phyloP scores from a whole-genome alignment of 37 sponge, comb jelly and placozoan species.

The Halichondria panicea region DNA sequence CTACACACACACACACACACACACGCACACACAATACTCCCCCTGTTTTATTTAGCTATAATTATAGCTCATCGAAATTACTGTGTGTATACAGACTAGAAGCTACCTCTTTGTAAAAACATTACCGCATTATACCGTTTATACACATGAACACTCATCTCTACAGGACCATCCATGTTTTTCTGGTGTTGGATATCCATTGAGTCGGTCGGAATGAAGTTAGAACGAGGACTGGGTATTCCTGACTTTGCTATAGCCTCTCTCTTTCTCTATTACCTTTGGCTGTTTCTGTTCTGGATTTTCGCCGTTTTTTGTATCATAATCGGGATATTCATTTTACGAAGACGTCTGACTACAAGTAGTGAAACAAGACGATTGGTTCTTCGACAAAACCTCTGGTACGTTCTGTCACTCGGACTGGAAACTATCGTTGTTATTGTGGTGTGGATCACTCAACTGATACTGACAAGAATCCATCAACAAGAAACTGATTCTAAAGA shows the following conservation, averaged over 20 bases:
- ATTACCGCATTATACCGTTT: background rate
- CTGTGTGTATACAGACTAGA: too few species aligned
- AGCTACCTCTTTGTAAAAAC: too few species aligned
- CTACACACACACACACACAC: background rate
- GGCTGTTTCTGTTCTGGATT: slow-evolving; percentile 39
- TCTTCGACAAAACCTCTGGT: slow-evolving; percentile 58
- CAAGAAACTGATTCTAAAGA: background rate
- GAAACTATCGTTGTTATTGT: slow-evolving; percentile 49
- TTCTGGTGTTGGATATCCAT: slow-evolving; percentile 80
- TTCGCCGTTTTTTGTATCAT: slow-evolving; percentile 47
- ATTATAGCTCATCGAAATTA: background rate
- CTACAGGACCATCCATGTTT: slow-evolving; percentile 82
- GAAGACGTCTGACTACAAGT: slow-evolving; percentile 41
- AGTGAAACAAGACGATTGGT: slow-evolving; percentile 67
- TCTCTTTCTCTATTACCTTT: slow-evolving; percentile 61
- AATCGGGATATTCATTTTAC: slow-evolving; percentile 30
- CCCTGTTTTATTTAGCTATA: background rate
- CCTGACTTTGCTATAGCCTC: slow-evolving; percentile 32
- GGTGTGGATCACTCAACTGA: slow-evolving; percentile 62
- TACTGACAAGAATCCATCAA: background rate
- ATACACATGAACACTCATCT: slow-evolving; percentile 12
- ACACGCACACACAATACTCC: background rate
- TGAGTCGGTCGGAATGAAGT: background rate
- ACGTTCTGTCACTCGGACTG: slow-evolving; percentile 56
- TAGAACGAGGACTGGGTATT: too few species aligned